Evolutionary conservation across 1,140 invertebrate genomes (phyloP).

Genomic region (Ostrea edulis): DNA sequence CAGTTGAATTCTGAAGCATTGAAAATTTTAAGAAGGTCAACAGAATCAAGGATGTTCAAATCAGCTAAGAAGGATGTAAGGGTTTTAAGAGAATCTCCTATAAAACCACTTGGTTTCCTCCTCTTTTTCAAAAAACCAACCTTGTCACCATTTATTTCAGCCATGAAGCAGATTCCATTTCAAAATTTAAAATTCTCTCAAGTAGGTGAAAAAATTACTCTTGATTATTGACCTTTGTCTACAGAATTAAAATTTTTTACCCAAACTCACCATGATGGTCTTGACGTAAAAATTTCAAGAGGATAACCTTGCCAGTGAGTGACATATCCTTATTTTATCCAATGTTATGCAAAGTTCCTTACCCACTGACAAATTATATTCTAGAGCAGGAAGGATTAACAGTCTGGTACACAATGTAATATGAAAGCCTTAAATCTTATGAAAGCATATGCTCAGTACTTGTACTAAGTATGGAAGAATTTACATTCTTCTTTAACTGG

Average conservation of each 20-base stretch:
- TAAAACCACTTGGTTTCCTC: conserved; percentile 5
- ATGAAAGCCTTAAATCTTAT: not conserved
- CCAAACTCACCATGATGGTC: not conserved
- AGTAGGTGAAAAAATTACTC: not conserved
- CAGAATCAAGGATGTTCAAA: conserved; percentile 28
- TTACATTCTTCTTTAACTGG: conserved; percentile 31
- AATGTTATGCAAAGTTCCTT: conserved; percentile 24
- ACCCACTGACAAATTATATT: not conserved
- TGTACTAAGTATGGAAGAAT: conserved; percentile 34
- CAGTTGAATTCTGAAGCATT: conserved; percentile 12
- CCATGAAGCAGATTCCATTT: not conserved
- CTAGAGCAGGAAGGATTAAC: conserved; percentile 10
- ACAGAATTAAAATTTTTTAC: not conserved
- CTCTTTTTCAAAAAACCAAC: not conserved
- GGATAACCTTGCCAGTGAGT: conserved; percentile 7
- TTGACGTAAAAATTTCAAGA: not conserved
- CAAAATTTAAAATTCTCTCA: not conserved
- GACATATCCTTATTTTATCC: conserved; percentile 32
- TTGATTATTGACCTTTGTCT: not conserved
- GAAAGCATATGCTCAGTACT: not conserved
- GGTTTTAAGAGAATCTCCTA: not conserved
- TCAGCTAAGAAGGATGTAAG: conserved; percentile 11
- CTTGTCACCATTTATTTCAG: not conserved
- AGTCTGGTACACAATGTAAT: not conserved
- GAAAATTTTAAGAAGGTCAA: not conserved